These are phyloP conservation scores for Cephus pygmeus DNA, from an alignment of 2,888 invertebrate genomes.

Conservation along the genomic window DNA sequence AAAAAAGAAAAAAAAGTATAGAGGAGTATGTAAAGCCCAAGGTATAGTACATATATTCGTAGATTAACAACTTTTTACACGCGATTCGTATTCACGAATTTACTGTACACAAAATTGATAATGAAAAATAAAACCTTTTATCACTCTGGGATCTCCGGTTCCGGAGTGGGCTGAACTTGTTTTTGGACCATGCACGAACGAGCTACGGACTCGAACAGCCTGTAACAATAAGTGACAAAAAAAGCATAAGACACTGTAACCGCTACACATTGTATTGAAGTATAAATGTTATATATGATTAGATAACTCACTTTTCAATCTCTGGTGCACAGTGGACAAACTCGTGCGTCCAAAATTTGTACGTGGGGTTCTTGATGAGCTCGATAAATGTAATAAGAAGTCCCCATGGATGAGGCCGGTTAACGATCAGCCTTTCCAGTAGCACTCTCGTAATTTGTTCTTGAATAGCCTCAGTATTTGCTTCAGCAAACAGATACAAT, in stretches of 20 bases:
- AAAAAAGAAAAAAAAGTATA: slow-evolving; percentile 35
- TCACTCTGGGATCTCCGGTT: slow-evolving; percentile 78
- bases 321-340: slow-evolving; percentile 99
- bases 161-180: slow-evolving; percentile 74
- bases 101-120: slow-evolving; percentile 59
- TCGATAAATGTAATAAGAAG: slow-evolving; percentile 98
- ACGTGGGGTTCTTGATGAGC: slow-evolving; percentile 96
- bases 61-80: slow-evolving; percentile 64
- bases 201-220: slow-evolving; percentile 95
- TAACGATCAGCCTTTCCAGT: slow-evolving; percentile 95
- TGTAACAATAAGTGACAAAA: slow-evolving; percentile 62
- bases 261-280: slow-evolving; percentile 5
- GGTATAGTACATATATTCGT: slow-evolving; percentile 41
- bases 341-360: slow-evolving; percentile 99
- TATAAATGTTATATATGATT: slow-evolving; percentile 13
- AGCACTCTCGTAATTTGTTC: slow-evolving; percentile 98
- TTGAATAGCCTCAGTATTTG: slow-evolving; percentile 96
- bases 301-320: slow-evolving; percentile 90
- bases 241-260: slow-evolving; percentile 10
- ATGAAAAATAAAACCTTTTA: slow-evolving; percentile 58
- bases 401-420: slow-evolving; percentile 99
- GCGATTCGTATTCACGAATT: slow-evolving; percentile 49
- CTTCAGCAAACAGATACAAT: slow-evolving; percentile 96
- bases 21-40: slow-evolving; percentile 42
- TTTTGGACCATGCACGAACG: slow-evolving; percentile 94